Evolutionary conservation across 1,140 invertebrate species (phyloP), one percentile per base, ranked within the genome.

Genomic region (Diabrotica virgifera): DNA sequence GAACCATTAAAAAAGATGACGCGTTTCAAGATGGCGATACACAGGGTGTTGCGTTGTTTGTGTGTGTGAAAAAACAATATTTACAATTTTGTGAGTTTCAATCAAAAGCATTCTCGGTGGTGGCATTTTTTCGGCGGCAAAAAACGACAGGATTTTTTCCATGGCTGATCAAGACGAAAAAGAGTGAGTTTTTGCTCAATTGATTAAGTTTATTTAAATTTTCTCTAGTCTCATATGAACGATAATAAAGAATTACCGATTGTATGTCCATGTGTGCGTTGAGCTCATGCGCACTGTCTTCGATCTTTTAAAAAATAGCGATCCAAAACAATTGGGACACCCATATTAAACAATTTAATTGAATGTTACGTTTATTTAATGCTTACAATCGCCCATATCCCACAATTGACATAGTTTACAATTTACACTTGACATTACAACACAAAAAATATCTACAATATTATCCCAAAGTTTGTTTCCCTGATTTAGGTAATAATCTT

Each of bases 1-100:
- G 13, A 54, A 37, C 52, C 6, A 37, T 51, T 6, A 50, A 53
- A 54, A 36, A 14, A 24, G 60, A 62, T 62, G 60, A 67, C 65
- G 51, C 50, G 40, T 70, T 67, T 54, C 65, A 70, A 70, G 69
- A 70, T 70, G 69, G 69, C 69, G 69, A 67, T 67, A 70, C 66
- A 70, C 69, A 60, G 69, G 66, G 69, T 70, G 69, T 70, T 70
- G 69, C 67, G 69, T 59, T 64, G 65, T 59, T 67, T 57, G 59
- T 63, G 69, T 62, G n/a, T 38, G 60, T 62, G 60, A 54, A 62
- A 12, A 54, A 8, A 14, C 13, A 55, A 14, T 24, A 24, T 55
- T 24, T 36, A 14, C 24, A 5, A 46, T 60, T 55, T 63, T 65
- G 37, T 56, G 36, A 36, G n/a, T 46, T 46, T 46, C n/a, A 57